Percentiles rank a stretch among this genome's conserved stretches.
phyloP scores from a whole-genome alignment of 2,888 invertebrate species.

The Gonocerus acuteangulatus region DNA sequence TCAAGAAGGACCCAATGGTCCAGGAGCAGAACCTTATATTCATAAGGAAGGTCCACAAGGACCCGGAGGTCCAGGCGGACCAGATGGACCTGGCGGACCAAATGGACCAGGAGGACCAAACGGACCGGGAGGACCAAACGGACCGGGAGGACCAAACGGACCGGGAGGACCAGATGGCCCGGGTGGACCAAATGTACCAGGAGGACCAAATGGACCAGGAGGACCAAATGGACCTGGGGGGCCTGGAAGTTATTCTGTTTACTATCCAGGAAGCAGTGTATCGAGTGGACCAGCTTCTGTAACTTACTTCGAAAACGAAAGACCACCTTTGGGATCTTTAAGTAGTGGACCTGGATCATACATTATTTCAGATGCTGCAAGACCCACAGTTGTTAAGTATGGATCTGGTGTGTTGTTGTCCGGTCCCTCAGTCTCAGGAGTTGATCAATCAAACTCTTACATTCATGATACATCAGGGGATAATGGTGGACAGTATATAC shows the following conservation, averaged over 20 bases:
- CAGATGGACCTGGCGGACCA: not conserved
- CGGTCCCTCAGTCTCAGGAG: not conserved
- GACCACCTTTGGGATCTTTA: no score
- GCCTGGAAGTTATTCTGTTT: not conserved
- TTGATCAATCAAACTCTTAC: conserved; percentile 20
- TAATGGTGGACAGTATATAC: conserved; percentile 29
- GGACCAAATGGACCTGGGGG: not conserved
- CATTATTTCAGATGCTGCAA: no score
- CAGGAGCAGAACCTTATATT: conserved; percentile 30
- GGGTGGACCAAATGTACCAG: conserved; percentile 7
- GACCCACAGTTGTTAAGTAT: not conserved
- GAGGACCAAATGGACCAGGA: not conserved
- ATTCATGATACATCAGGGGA: conserved; percentile 33
- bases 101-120: not conserved
- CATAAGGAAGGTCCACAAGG: conserved; percentile 29
- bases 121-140: not conserved
- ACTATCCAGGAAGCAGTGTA: not conserved
- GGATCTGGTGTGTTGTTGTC: not conserved
- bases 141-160: not conserved
- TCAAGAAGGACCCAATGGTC: conserved; percentile 24
- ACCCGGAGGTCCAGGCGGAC: not conserved
- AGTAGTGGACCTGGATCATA: no score
- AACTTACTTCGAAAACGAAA: no score
- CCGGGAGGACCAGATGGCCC: not conserved
- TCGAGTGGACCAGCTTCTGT: not conserved